Evolutionary conservation across 2,888 invertebrate genomes (phyloP).

Genomic region (Brachypterus glaber): DNA sequence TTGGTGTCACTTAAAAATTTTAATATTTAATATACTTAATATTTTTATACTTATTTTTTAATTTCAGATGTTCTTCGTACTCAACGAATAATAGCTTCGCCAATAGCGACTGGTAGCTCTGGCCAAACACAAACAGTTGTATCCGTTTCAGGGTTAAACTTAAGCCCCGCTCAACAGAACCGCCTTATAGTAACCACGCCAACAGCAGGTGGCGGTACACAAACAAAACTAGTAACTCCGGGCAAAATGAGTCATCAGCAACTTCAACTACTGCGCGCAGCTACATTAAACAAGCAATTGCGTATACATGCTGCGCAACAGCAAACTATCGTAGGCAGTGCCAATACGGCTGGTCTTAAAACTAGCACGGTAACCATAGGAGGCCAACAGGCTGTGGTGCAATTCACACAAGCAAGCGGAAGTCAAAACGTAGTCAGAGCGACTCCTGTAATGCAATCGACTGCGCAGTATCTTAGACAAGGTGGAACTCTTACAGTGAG

Average conservation of each 20-base stretch:
- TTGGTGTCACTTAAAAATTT: neutral
- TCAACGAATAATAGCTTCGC: constrained; percentile 37
- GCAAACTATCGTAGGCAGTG: constrained; percentile 17
- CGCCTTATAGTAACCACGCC: constrained; percentile 37
- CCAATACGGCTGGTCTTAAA: constrained; percentile 27
- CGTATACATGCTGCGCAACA: constrained; percentile 31
- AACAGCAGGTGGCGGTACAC: constrained; percentile 24
- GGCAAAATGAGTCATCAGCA: constrained; percentile 48
- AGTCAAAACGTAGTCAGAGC: too few species aligned
- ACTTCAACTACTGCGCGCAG: constrained; percentile 51
- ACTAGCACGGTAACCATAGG: constrained; percentile 36
- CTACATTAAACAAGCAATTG: constrained; percentile 35
- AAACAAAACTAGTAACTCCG: constrained; percentile 36
- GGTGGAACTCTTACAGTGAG: constrained; percentile 35
- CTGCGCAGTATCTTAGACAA: constrained; percentile 35
- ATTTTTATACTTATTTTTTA: neutral
- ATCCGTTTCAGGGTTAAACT: constrained; percentile 37
- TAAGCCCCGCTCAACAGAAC: constrained; percentile 43
- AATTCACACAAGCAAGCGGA: constrained; percentile 40
- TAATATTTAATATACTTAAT: neutral
- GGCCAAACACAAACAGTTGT: constrained; percentile 36
- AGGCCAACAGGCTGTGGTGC: constrained; percentile 34
- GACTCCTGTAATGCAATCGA: too few species aligned
- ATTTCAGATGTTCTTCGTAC: constrained; percentile 21
- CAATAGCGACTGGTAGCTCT: constrained; percentile 25